Evolutionary conservation across 2,888 invertebrate genomes (phyloP), one percentile per base, ranked within the genome.

Genomic region (Nemapogon koenigi): DNA sequence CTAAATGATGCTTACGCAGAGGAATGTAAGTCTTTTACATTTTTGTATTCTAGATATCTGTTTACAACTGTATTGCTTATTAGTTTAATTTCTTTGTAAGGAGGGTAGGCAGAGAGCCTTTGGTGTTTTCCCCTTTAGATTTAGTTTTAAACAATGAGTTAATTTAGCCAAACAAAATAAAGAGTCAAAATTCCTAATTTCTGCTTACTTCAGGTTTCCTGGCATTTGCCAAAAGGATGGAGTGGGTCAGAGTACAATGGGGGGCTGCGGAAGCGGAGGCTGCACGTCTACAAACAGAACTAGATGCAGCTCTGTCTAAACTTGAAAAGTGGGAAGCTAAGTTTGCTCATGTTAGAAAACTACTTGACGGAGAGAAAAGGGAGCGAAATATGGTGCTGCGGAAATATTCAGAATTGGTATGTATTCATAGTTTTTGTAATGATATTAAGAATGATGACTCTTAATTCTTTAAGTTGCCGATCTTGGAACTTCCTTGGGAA

Each of bases 331-430:
- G 91, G 51, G 91, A 94, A 52, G 85, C 87, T 3, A 91, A 92
- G 59, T 81, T 95, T 43, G 87, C 87, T 48, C 89, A 90, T 61
- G 91, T 91, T 0, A 81, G 94, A 39, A 87, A 87, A 48, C 76
- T 94, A 27, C 71, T 94, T 1, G 94, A 94, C 50, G 84, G 87
- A 43, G 94, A 94, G 54, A 89, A 88, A 49, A 83, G 85, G 43
- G 84, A 84, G 37, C 76, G 90, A 14, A 83, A 85, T 40, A 80
- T 81, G 49, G 86, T 86, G 0, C 85, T 91, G 59, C 81, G 87
- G 44, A 90, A 93, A 41, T 83, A 87, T 43, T 87, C 86, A 62
- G 80, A 83, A 51, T 70, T 90, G 80, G 90, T 90, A 64, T 62
- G 68, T 48, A 31, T 30, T 35, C 17, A 10, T 13, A 37, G n/a